These are phyloP conservation scores for Oscheius sp. DNA, from an alignment of 2,888 invertebrate species.

Conservation along the genomic window DNA sequence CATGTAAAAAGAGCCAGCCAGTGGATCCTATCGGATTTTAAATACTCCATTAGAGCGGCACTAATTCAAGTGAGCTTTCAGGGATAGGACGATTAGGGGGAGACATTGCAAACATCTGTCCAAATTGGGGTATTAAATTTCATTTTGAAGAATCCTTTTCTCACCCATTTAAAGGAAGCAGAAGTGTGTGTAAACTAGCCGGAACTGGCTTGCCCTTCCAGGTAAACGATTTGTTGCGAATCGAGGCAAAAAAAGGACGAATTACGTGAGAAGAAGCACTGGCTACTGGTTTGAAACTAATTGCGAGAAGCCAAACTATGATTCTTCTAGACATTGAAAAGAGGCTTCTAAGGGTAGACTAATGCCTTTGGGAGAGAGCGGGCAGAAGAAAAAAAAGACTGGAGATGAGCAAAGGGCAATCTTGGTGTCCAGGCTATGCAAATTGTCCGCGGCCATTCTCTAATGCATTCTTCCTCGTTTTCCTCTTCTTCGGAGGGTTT, in stretches of 20 bases:
- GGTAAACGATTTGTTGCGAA: background rate
- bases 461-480: conserved; percentile 35
- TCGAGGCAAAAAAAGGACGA: too few relatives aligned
- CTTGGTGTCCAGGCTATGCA: conserved; percentile 42
- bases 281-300: background rate
- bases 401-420: conserved; percentile 27
- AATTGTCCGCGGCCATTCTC: conserved; percentile 14
- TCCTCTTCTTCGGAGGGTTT: background rate
- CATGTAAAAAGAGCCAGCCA: too few relatives aligned
- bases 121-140: conserved; percentile 11
- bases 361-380: conserved; percentile 21
- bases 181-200: background rate
- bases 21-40: background rate
- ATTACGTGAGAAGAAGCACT: too few relatives aligned
- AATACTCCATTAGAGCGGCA: conserved; percentile 2
- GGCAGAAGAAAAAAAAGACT: conserved; percentile 25
- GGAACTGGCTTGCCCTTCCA: too few relatives aligned
- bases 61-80: conserved; percentile 13
- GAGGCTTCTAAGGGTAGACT: background rate
- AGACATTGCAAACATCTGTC: conserved; percentile 33
- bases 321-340: background rate
- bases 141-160: background rate
- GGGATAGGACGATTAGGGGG: conserved; percentile 24
- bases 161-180: background rate
- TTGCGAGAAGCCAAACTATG: conserved; percentile 3